Evolutionary conservation across 1,140 invertebrate species (phyloP).

Genomic region (Wiebesia pumilae): DNA sequence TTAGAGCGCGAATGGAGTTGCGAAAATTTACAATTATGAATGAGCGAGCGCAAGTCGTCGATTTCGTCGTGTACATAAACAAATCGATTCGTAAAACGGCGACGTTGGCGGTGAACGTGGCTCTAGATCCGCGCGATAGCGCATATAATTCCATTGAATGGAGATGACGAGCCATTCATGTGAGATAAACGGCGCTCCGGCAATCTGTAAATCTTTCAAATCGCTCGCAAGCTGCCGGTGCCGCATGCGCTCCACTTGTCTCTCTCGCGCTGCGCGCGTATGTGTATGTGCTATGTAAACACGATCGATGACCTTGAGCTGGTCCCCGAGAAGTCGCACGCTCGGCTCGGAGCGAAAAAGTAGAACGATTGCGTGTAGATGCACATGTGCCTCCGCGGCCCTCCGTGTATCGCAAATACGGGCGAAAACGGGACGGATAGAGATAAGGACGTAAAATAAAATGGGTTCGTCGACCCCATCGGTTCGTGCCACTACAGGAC

Average conservation of each 20-base stretch:
- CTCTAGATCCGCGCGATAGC: not conserved
- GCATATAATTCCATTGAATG: constrained; percentile 1
- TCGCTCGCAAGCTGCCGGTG: not conserved
- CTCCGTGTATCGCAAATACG: no score
- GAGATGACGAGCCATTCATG: constrained; percentile 36
- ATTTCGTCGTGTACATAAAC: not conserved
- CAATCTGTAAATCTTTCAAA: constrained; percentile 37
- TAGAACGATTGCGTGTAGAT: constrained; percentile 38
- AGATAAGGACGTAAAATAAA: not conserved
- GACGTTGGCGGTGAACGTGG: not conserved
- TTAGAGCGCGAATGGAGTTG: no score
- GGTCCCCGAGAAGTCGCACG: not conserved
- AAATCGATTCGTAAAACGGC: no score
- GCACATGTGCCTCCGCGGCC: not conserved
- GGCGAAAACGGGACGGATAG: not conserved
- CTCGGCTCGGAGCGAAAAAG: not conserved
- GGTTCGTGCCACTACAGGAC: not conserved
- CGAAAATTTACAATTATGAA: not conserved
- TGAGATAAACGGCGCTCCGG: constrained; percentile 22
- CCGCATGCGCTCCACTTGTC: no score
- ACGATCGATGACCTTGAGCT: constrained; percentile 11
- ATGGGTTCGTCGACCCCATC: constrained; percentile 30
- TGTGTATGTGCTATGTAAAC: not conserved
- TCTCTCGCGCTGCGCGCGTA: no score
- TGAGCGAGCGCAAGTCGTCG: not conserved